phyloP scores from a whole-genome alignment of 2,797 vertebrate species.

The Carcharodon carcharias region DNA sequence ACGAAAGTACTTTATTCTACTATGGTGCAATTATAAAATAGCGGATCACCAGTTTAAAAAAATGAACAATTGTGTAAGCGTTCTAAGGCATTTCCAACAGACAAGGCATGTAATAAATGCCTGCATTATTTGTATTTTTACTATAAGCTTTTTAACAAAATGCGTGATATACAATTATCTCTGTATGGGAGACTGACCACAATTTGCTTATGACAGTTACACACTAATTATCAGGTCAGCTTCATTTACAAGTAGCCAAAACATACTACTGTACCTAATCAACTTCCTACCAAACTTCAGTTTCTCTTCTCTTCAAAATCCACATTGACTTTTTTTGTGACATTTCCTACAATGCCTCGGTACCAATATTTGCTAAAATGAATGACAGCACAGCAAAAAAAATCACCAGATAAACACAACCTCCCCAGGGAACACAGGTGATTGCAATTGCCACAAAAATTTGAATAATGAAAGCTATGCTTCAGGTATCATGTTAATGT shows the following conservation, averaged over 20 bases:
- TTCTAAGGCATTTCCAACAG: neutral
- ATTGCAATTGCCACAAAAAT: neutral
- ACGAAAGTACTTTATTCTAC: neutral
- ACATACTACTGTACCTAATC: neutral
- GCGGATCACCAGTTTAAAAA: neutral
- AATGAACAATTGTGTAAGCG: neutral
- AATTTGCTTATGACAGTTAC: neutral
- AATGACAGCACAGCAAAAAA: neutral
- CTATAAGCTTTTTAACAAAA: neutral
- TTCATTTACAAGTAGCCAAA: neutral
- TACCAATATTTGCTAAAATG: neutral
- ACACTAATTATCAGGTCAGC: conserved; percentile 8
- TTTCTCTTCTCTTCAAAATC: neutral
- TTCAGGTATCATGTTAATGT: conserved; percentile 5
- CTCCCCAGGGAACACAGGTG: neutral
- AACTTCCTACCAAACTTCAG: neutral
- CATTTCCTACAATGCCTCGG: neutral
- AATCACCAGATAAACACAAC: neutral
- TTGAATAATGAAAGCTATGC: neutral
- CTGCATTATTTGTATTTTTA: neutral
- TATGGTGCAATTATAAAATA: neutral
- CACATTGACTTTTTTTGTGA: neutral
- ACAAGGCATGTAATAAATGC: neutral
- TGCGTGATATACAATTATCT: neutral
- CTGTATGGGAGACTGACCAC: neutral